Conservation (phyloP, 2,113 vertebrate genomes). For the Microtus ochrogaster region DNA sequence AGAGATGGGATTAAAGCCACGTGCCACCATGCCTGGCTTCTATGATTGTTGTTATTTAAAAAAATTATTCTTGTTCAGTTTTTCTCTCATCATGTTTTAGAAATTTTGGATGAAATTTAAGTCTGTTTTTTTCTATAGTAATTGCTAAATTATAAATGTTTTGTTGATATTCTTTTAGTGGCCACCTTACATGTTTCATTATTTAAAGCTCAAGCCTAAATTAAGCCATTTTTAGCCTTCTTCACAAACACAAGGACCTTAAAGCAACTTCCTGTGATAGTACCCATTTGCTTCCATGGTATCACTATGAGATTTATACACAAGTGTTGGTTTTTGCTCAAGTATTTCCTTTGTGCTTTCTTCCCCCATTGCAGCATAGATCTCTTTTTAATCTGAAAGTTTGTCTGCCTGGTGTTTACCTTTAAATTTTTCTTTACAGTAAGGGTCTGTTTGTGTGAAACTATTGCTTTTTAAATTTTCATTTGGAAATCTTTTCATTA, state of each 20-base stretch:
- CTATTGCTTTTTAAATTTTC: constrained; percentile 12
- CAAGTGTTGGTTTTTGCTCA: constrained; percentile 41
- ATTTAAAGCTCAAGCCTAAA: constrained; percentile 33
- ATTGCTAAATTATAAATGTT: not conserved
- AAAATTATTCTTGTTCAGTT: constrained; percentile 11
- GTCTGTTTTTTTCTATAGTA: constrained; percentile 37
- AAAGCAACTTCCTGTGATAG: not conserved
- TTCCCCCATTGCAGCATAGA: constrained; percentile 34
- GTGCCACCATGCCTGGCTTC: not conserved
- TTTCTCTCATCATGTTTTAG: constrained; percentile 35
- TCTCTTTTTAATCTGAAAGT: constrained; percentile 39
- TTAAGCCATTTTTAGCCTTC: constrained; percentile 39
- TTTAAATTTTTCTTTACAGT: constrained; percentile 53
- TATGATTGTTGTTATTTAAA: constrained; percentile 6
- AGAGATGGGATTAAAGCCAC: not conserved
- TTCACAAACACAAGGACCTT: constrained; percentile 6
- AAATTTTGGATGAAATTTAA: constrained; percentile 34
- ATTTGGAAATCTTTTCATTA: constrained; percentile 47
- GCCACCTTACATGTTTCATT: constrained; percentile 50
- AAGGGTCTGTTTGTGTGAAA: constrained; percentile 46
- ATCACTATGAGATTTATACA: not conserved
- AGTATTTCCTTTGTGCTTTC: constrained; percentile 33
- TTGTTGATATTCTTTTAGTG: constrained; percentile 46
- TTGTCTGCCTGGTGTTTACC: not conserved
- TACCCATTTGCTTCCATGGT: not conserved